Evolutionary conservation across 2,888 invertebrate species (phyloP).

Genomic region (Papilio gigon): DNA sequence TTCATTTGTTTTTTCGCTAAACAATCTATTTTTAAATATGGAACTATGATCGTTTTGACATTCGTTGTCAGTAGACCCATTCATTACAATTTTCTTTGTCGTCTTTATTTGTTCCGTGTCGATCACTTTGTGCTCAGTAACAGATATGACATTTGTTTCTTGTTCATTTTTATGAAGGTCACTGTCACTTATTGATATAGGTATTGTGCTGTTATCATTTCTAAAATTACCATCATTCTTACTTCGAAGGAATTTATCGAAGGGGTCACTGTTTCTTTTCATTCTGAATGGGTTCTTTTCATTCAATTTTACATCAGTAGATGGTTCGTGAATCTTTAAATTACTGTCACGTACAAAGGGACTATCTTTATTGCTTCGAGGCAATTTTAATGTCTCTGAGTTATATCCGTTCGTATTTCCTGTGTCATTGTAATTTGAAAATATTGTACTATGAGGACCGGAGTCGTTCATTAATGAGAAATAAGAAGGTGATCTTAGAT

Average conservation of each 20-base stretch:
- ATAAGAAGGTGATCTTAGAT: slow-evolving; percentile 63
- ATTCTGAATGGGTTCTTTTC: slow-evolving; percentile 69
- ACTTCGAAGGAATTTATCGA: slow-evolving; percentile 66
- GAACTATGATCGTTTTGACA: slow-evolving; percentile 17
- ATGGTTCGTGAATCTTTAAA: slow-evolving; percentile 50
- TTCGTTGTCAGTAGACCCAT: slow-evolving; percentile 62
- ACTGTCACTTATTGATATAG: slow-evolving; percentile 68
- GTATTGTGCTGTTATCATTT: slow-evolving; percentile 57
- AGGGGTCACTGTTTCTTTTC: slow-evolving; percentile 50
- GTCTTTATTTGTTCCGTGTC: slow-evolving; percentile 78
- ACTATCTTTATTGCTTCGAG: slow-evolving; percentile 49
- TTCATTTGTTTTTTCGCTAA: slow-evolving; percentile 1
- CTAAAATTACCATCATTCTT: slow-evolving; percentile 59
- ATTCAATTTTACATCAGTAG: slow-evolving; percentile 45
- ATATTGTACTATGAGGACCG: slow-evolving; percentile 56
- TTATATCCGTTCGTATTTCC: slow-evolving; percentile 58
- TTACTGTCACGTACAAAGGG: slow-evolving; percentile 53
- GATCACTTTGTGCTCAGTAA: slow-evolving; percentile 73
- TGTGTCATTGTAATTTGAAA: slow-evolving; percentile 54
- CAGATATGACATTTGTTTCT: slow-evolving; percentile 66
- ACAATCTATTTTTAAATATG: neutral
- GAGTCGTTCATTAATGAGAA: slow-evolving; percentile 59
- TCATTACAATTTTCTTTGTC: slow-evolving; percentile 73
- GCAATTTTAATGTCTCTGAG: slow-evolving; percentile 43
- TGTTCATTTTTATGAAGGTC: slow-evolving; percentile 69